Conservation (phyloP, 2,113 vertebrate genomes). For the Phalacrocorax brasilianus region DNA sequence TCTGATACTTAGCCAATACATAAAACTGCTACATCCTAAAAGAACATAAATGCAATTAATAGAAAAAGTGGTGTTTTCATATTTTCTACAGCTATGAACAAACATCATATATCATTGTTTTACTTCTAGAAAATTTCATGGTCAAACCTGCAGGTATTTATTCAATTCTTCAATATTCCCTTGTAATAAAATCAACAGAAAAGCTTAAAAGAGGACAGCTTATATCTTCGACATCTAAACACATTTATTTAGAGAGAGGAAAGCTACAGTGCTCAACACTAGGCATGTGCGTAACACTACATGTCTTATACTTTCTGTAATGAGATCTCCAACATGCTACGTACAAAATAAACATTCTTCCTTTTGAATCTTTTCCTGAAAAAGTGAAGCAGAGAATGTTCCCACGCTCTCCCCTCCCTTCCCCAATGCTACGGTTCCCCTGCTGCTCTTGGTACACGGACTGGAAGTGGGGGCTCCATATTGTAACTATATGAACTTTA, state of each 20-base stretch:
- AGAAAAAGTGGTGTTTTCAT: rapidly evolving
- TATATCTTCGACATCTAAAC: neutral
- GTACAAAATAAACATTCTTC: neutral
- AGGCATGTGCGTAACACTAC: neutral
- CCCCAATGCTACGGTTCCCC: neutral
- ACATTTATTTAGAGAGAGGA: neutral
- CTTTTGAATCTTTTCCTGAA: neutral
- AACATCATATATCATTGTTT: neutral
- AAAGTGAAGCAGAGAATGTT: neutral
- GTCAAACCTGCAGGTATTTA: neutral
- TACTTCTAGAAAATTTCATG: neutral
- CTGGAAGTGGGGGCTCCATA: neutral
- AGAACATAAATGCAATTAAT: neutral
- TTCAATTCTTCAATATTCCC: neutral
- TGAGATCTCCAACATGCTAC: neutral
- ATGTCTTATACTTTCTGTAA: neutral
- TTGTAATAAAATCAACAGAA: neutral
- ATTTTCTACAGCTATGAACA: neutral
- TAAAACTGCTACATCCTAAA: neutral
- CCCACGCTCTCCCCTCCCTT: neutral
- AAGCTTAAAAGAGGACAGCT: neutral
- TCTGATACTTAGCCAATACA: neutral
- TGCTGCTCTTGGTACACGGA: rapidly evolving
- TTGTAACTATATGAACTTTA: neutral
- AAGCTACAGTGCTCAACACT: neutral